phyloP scores from a whole-genome alignment of 2,113 vertebrate species.

The Phyllopteryx taeniolatus region DNA sequence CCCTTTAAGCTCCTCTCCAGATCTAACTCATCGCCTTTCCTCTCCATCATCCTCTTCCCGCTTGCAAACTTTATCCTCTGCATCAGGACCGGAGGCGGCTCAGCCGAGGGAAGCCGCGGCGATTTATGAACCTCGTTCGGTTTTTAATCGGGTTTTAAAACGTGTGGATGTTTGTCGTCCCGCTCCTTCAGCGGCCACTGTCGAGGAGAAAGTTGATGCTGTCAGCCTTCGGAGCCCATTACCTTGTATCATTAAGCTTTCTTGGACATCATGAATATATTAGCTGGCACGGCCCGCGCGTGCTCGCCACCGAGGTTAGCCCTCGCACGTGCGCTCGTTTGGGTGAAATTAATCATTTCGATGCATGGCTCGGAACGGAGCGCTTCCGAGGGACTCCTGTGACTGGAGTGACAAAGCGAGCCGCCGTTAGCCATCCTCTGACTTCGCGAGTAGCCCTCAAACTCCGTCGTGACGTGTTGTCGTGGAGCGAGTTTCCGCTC shows the following conservation, averaged over 20 bases:
- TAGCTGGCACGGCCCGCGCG: constrained; percentile 74
- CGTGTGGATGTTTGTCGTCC: constrained; percentile 65
- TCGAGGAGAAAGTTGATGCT: constrained; percentile 63
- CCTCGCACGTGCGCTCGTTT: constrained; percentile 88
- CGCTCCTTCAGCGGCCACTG: constrained; percentile 46
- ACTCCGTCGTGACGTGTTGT: not conserved
- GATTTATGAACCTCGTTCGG: constrained; percentile 64
- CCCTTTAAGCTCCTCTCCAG: constrained; percentile 68
- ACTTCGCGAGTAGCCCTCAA: constrained; percentile 82
- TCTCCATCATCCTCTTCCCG: constrained; percentile 61
- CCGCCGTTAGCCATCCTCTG: constrained; percentile 92
- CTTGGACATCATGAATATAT: constrained; percentile 84
- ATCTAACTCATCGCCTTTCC: constrained; percentile 69
- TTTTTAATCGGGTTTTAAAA: constrained; percentile 68
- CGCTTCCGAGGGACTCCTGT: constrained; percentile 91
- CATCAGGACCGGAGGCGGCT: constrained; percentile 60
- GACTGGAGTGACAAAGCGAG: constrained; percentile 99
- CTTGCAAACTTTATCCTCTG: constrained; percentile 69
- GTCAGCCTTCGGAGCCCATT: constrained; percentile 80
- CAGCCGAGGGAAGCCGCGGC: constrained; percentile 30
- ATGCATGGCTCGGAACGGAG: constrained; percentile 92
- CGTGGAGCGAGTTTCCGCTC: not conserved
- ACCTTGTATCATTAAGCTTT: constrained; percentile 83
- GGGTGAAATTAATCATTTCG: constrained; percentile 98
- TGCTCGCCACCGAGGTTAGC: constrained; percentile 86